Base-by-base conservation (phyloP, 2,888 invertebrate genomes). In the Mechanitis mazaeus region DNA sequence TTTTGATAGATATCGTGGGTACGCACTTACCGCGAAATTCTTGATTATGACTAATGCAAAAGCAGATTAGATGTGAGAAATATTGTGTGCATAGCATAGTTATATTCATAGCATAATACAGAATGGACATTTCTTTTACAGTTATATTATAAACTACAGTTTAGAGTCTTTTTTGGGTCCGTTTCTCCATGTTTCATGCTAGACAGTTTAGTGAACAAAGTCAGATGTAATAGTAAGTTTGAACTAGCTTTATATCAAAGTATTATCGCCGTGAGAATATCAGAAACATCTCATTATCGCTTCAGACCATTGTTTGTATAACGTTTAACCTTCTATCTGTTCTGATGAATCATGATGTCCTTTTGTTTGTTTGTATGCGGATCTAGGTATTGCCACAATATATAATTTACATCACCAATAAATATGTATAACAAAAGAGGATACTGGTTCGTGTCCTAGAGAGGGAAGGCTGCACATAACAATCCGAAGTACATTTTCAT, bases 301-400 rank as follows among this genome's bases (percentile, higher is more conserved):
- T 38, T n/a, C 38, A 33, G 33, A 55, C 33, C 55, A 55, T 55
- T 38, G 55, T 35, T 35, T 55, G 55, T 55, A 20, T 35, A 55
- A 42, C 55, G 42, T 55, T 55, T 55, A 55, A 55, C 55, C 55
- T 55, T 35, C 33, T n/a, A 53, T 53, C 28, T 38, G 20, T 42
- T 53, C 53, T 31, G 53, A 42, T 55, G 55, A 38, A 55, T 55
- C 55, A 42, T 12, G 33, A 38, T 38, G 55, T 38, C 55, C 55
- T 38, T 55, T 55, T 55, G 55, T 55, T 38, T 38, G 42, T 55
- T 55, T 55, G 33, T 53, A 31, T 55, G 33, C 42, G 38, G 38
- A 42, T 35, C 35, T n/a, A 55, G 35, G 20, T 55, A 9, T 55
- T 55, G 35, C 9, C 9, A 50, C 6, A 31, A 31, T 50, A 9